Conservation (phyloP, 2,888 invertebrate genomes). For the Thelaira solivaga region DNA sequence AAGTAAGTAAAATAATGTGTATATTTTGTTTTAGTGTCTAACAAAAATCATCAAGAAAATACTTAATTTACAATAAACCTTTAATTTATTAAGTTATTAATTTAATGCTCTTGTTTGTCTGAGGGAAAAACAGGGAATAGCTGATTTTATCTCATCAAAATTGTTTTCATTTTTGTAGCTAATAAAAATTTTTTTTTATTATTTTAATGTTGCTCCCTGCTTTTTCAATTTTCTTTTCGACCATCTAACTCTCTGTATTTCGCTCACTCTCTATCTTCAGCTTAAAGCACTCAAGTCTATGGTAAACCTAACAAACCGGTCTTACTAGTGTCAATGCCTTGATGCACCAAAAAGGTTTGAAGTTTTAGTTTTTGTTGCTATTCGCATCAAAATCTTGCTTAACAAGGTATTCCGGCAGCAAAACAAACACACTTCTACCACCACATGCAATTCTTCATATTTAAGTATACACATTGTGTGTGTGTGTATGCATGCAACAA, state of each 20-base stretch:
- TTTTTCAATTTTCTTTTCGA: background rate
- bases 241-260: background rate
- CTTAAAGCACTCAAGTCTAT: conserved; percentile 47
- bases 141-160: too few species aligned
- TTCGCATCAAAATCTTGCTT: conserved; percentile 59
- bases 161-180: too few species aligned
- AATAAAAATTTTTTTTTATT: too few species aligned
- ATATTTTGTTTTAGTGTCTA: too few species aligned
- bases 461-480: too few species aligned
- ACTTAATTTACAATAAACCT: too few species aligned
- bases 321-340: conserved; percentile 73
- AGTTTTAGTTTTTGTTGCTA: conserved; percentile 65
- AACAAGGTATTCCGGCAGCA: conserved; percentile 40
- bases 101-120: too few species aligned
- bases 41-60: too few species aligned
- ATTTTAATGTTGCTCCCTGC: too few species aligned
- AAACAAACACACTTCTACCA: conserved; percentile 42
- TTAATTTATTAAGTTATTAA: too few species aligned
- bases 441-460: conserved; percentile 22
- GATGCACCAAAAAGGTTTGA: conserved; percentile 64
- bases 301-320: conserved; percentile 72
- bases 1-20: too few species aligned
- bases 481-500: conserved; percentile 14
- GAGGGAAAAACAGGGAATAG: too few species aligned
- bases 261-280: background rate